Percentiles rank a stretch among this genome's conserved stretches.
Conservation (phyloP, 2,797 vertebrate species). For the Hoplostethus mediterraneus region DNA sequence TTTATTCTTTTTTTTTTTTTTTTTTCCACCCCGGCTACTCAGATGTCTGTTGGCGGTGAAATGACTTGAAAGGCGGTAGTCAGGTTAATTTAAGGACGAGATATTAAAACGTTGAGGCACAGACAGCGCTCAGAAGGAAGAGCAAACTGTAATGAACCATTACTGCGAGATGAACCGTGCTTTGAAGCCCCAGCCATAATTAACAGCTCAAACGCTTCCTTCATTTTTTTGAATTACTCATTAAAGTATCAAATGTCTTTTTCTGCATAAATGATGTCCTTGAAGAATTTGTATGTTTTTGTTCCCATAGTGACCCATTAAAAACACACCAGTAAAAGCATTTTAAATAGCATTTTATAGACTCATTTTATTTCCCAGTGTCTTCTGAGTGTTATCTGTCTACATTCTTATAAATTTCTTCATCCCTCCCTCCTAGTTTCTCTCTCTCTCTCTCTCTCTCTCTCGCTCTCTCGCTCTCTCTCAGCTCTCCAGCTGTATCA, state of each 20-base stretch:
- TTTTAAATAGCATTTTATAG: slow-evolving; percentile 58
- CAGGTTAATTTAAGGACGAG: slow-evolving; percentile 40
- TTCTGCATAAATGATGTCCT: slow-evolving; percentile 32
- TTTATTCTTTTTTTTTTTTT: slow-evolving; percentile 22
- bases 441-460: neutral
- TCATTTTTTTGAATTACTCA: slow-evolving; percentile 32
- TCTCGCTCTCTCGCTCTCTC: slow-evolving; percentile 17
- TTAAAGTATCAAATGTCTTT: slow-evolving; percentile 29
- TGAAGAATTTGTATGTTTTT: slow-evolving; percentile 30
- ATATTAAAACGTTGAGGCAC: slow-evolving; percentile 25
- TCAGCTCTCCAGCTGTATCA: slow-evolving; percentile 62
- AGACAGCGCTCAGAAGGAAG: slow-evolving; percentile 38
- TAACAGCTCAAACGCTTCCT: slow-evolving; percentile 44
- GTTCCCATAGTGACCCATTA: slow-evolving; percentile 29
- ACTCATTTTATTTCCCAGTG: slow-evolving; percentile 50
- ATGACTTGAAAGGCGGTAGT: slow-evolving; percentile 33
- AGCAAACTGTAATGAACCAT: slow-evolving; percentile 40
- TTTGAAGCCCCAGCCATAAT: slow-evolving; percentile 54
- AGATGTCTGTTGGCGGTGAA: slow-evolving; percentile 43
- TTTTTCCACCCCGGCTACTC: neutral
- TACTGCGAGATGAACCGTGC: slow-evolving; percentile 28
- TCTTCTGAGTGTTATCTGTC: slow-evolving; percentile 62
- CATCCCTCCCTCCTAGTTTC: slow-evolving; percentile 27
- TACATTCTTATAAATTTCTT: slow-evolving; percentile 58
- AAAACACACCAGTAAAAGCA: slow-evolving; percentile 38